Base-by-base conservation (phyloP, 2,888 invertebrate genomes). In the Drosophila paranaensis region DNA sequence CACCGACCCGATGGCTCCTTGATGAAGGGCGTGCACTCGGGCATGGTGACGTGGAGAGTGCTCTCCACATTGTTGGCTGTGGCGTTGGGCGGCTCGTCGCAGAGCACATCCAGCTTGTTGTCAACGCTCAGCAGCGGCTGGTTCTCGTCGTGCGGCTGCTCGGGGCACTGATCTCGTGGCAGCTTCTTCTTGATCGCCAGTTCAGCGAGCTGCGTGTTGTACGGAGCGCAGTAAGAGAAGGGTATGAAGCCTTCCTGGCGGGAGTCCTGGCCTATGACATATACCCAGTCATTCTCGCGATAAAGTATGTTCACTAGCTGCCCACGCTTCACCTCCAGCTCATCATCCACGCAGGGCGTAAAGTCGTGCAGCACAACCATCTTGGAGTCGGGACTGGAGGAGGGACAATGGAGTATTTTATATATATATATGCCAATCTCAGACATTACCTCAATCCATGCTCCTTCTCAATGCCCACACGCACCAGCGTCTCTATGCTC, bases 231-330 rank as follows among this genome's bases (percentile, higher is more conserved):
- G 92, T 98, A 98, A 0, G 97, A 97, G 91, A 97, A 97, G 1
- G 98, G 98, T 84, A 98, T 98, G 90, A 98, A 98, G 0, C 98
- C 98, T 92, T 98, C 98, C 90, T 97, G 95, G 58, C 97, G 94
- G 20, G 97, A 96, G 85, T 97, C 97, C 53, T 97, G 96, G 3
- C 97, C 96, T 90, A 98, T 97, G 1, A 98, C 98, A 93, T 98
- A 98, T 10, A 98, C 98, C 98, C 98, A 98, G 93, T 98, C 98
- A 91, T 98, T 98, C 93, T 98, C 98, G 81, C 98, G 95, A 93
- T 98, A 98, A 73, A 98, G 93, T 72, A 98, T 96, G 93, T 98
- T 97, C n/a, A 98, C 98, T 90, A 97, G 95, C 94, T 97, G 97
- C 58, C 98, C 98, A 58, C 98, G 94, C 93, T 96, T 96, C 33